Evolutionary conservation across 1,140 invertebrate species (phyloP), one percentile per base, ranked within the genome.

Genomic region (Micrasema longulum): DNA sequence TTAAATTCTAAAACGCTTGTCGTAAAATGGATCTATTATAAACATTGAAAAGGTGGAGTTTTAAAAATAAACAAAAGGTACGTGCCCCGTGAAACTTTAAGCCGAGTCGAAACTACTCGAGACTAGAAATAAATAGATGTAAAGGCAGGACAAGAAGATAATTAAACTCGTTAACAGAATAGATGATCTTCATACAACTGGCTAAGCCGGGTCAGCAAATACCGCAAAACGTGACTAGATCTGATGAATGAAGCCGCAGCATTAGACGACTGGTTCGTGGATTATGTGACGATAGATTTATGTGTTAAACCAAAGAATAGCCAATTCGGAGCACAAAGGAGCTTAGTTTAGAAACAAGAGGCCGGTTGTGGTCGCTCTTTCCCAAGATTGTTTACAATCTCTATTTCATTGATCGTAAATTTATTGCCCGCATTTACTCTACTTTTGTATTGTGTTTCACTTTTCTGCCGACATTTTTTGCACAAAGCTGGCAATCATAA

Each of bases 141-240:
- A 11, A 11, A 9, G 18, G 11, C 52, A 31, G 26, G 52, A 55
- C 52, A 55, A 55, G 23, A 31, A 31, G 26, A 55, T 55, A 31
- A 55, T 36, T 55, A 55, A 55, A 16, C 52, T 55, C 22, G 52
- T 31, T 31, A 55, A 18, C 6, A 22, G 50, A 10, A n/a, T 52
- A 52, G 16, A 52, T 23, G 50, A 53, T 23, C 18, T 53, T 23
- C 6, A 22, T 23, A 53, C 22, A 22, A 23, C 26, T 18, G 50
- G n/a, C 12, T 12, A 18, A 53, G 43, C n/a, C 9, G 10, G 10
- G 4, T 23, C 18, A 53, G 12, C 22, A 16, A 3, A 23, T 22
- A 53, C 23, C 22, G 20, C 50, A 53, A 53, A 53, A 53, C 50
- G 50, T 53, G 50, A 53, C 50, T 53, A 23, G 50, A 22, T 31